A percentile compares a stretch with the other conserved stretches of the same genome.
Evolutionary conservation across 2,113 vertebrate species (phyloP).

Genomic region (Podarcis muralis): DNA sequence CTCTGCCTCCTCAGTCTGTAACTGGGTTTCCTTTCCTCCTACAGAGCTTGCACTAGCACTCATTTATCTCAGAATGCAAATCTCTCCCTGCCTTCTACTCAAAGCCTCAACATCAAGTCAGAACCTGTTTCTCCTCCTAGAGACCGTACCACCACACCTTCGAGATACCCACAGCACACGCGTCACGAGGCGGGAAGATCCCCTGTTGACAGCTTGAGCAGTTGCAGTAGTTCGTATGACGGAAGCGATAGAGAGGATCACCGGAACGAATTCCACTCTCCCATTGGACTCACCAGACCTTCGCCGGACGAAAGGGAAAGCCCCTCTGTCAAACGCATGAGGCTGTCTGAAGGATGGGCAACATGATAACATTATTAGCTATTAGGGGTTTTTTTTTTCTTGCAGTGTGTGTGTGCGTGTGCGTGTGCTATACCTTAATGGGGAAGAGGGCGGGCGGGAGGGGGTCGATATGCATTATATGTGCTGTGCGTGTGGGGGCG

Average conservation of each 20-base stretch:
- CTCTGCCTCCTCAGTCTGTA: slow-evolving; percentile 89
- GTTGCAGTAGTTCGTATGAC: slow-evolving; percentile 97
- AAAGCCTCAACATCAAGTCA: slow-evolving; percentile 99
- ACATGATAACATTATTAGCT: slow-evolving; percentile 92
- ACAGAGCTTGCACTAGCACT: slow-evolving; percentile 99
- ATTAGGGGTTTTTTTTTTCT: slow-evolving; percentile 81
- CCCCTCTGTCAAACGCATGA: slow-evolving; percentile 96
- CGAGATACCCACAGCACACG: slow-evolving; percentile 90
- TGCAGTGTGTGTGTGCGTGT: slow-evolving; percentile 89
- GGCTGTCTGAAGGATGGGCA: slow-evolving; percentile 98
- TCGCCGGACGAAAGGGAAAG: slow-evolving; percentile 96
- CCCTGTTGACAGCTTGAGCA: slow-evolving; percentile 98
- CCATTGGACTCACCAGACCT: slow-evolving; percentile 95
- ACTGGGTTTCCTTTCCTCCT: slow-evolving; percentile 96
- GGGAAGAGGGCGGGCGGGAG: slow-evolving; percentile 70
- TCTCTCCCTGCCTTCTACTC: slow-evolving; percentile 99
- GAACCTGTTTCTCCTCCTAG: slow-evolving; percentile 99
- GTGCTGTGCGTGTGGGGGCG: slow-evolving; percentile 86
- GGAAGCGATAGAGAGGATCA: slow-evolving; percentile 98
- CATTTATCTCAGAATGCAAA: slow-evolving; percentile 99
- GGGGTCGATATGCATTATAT: slow-evolving; percentile 96
- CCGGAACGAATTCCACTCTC: slow-evolving; percentile 97
- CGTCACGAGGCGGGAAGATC: slow-evolving; percentile 97
- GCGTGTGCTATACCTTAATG: slow-evolving; percentile 94
- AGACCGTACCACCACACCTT: slow-evolving; percentile 97